Base-by-base conservation (phyloP, 1,140 invertebrate species). In the Brachionus angularis region DNA sequence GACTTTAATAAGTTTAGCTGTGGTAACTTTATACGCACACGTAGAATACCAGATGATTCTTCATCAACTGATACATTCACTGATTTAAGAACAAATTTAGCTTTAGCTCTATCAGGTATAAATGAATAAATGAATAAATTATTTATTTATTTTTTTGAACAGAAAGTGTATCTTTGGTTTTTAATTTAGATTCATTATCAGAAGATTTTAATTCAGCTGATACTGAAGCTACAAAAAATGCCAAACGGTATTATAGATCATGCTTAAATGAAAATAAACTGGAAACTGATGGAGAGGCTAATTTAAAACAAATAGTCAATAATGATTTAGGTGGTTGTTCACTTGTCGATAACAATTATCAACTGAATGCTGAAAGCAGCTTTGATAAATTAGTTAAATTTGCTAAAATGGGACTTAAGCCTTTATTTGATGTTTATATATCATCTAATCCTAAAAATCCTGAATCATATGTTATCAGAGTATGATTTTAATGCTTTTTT, bases 191-290 rank as follows among this genome's bases (percentile, higher is more conserved):
- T 36, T n/a, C 42, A 47, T 47, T 67, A 23, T 39, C 33, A 27
- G 42, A 67, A 23, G 27, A 58, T 14, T 14, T 58, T 12, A 36
- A 33, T 21, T 33, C 55, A 3, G 73, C 76, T 14, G 83, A 84
- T 23, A 77, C 73, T 10, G 75, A 78, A 34, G 73, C 77, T 0
- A 77, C 77, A 1, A 73, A 74, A 23, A 84, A 83, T 36, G 89
- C 89, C 0, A 91, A 89, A 78, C 81, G 87, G 77, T 83, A 93
- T 1, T 95, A 90, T 76, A 84, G 85, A 74, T 91, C 90, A 1
- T 94, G 91, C 74, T 88, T 92, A 84, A 89, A 93, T 78, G 85
- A 87, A 78, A 83, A 86, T 87, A 81, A 77, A 80, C 78, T 67
- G 18, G 62, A 67, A 18, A 46, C 27, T 8, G 18, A 33, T 47